phyloP scores from a whole-genome alignment of 2,888 invertebrate genomes.

The Isotomurus palustris region DNA sequence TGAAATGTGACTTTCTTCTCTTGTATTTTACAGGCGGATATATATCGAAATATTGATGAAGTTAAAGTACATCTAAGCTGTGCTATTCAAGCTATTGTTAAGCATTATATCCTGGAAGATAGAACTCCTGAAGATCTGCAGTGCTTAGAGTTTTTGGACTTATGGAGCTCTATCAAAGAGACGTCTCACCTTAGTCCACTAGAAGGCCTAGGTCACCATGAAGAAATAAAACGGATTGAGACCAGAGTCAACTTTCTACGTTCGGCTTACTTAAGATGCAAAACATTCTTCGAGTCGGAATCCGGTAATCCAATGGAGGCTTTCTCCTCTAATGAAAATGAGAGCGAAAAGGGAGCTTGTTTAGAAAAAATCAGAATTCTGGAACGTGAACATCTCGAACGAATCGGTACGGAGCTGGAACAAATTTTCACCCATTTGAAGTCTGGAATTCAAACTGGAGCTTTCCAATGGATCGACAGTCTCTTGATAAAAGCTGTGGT shows the following conservation, averaged over 20 bases:
- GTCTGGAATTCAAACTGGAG: slow-evolving; percentile 56
- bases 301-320: no score
- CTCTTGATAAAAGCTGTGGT: slow-evolving; percentile 76
- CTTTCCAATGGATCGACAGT: slow-evolving; percentile 90
- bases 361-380: slow-evolving; percentile 19
- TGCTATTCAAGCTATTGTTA: no score
- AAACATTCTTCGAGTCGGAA: slow-evolving; percentile 39
- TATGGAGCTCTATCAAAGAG: no score
- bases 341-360: slow-evolving; percentile 23
- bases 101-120: no score
- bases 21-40: no score
- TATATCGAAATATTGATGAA: no score
- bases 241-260: slow-evolving; percentile 36
- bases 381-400: slow-evolving; percentile 28
- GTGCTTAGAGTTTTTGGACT: no score
- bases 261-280: slow-evolving; percentile 41
- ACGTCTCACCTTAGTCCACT: no score
- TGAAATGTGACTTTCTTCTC: no score
- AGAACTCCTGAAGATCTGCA: no score
- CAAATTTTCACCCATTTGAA: slow-evolving; percentile 44
- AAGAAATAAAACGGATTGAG: slow-evolving; percentile 41
- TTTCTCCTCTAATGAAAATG: slow-evolving; percentile 22
- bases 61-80: no score
- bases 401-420: slow-evolving; percentile 41
- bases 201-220: slow-evolving; percentile 38